A percentile compares a stretch with the other conserved stretches of the same genome.
phyloP scores from a whole-genome alignment of 2,888 invertebrate species.

The Orthosia gothica region DNA sequence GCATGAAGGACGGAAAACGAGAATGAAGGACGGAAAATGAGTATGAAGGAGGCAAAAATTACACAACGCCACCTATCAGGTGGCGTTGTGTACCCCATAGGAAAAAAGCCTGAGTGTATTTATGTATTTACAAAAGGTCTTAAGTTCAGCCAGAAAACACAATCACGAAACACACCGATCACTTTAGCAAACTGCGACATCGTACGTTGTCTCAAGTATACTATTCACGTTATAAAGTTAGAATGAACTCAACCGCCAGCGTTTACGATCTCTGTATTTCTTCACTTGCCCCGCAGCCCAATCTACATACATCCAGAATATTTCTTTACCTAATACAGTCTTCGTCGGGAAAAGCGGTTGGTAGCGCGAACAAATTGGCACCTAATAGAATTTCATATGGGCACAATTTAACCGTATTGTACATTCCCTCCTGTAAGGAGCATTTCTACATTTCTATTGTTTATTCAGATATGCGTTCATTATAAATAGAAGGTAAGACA shows the following conservation, averaged over 20 bases:
- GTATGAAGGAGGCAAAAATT: no score
- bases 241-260: slow-evolving; percentile 39
- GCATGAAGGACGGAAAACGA: no score
- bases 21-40: no score
- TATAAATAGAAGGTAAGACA: slow-evolving; percentile 53
- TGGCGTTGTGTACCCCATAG: no score
- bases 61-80: no score
- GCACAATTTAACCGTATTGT: slow-evolving; percentile 61
- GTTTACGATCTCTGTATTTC: slow-evolving; percentile 49
- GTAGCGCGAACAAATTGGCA: slow-evolving; percentile 60
- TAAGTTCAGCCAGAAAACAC: background rate
- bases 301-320: slow-evolving; percentile 57
- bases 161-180: background rate
- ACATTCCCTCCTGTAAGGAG: slow-evolving; percentile 19
- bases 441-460: slow-evolving; percentile 32
- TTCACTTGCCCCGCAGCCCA: slow-evolving; percentile 43
- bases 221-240: slow-evolving; percentile 27
- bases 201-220: slow-evolving; percentile 18
- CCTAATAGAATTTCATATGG: slow-evolving; percentile 66
- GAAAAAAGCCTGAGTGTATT: no score
- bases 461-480: slow-evolving; percentile 51
- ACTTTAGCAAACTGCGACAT: slow-evolving; percentile 22
- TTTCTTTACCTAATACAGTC: slow-evolving; percentile 63
- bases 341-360: slow-evolving; percentile 52
- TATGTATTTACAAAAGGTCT: no score